Conservation (phyloP, 2,113 vertebrate genomes). For the Dendrocopos noguchii region DNA sequence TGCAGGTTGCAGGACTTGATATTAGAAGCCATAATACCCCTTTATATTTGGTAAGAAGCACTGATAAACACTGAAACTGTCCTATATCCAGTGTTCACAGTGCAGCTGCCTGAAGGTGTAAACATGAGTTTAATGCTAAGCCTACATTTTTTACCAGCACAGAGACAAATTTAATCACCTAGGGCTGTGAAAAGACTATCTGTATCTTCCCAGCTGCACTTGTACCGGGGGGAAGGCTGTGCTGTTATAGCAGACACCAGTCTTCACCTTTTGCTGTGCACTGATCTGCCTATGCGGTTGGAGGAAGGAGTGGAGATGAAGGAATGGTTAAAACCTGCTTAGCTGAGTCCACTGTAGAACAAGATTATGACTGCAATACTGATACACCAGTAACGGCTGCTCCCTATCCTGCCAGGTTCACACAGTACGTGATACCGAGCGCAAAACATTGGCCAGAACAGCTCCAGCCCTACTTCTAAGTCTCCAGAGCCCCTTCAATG, state of each 20-base stretch:
- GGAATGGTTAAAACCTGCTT: not conserved
- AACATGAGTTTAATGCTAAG: not conserved
- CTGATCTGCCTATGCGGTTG: not conserved
- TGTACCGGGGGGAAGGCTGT: not conserved
- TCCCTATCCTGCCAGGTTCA: not conserved
- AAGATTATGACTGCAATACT: not conserved
- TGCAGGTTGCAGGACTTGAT: not conserved
- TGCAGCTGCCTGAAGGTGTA: not conserved
- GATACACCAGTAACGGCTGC: not conserved
- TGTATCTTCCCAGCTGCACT: not conserved
- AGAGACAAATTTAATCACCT: not conserved
- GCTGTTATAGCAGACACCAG: not conserved
- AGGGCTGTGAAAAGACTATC: not conserved
- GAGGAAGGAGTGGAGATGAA: rapidly evolving
- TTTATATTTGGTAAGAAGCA: not conserved
- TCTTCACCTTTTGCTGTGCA: not conserved
- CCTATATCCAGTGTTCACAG: not conserved
- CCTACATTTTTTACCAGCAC: not conserved
- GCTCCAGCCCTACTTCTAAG: not conserved
- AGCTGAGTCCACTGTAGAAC: not conserved
- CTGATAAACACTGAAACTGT: not conserved
- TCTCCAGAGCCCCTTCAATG: not conserved
- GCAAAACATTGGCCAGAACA: not conserved
- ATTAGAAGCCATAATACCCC: not conserved
- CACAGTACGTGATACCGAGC: rapidly evolving